phyloP scores from a whole-genome alignment of 1,140 invertebrate species.

The Ditylenchus dipsaci region DNA sequence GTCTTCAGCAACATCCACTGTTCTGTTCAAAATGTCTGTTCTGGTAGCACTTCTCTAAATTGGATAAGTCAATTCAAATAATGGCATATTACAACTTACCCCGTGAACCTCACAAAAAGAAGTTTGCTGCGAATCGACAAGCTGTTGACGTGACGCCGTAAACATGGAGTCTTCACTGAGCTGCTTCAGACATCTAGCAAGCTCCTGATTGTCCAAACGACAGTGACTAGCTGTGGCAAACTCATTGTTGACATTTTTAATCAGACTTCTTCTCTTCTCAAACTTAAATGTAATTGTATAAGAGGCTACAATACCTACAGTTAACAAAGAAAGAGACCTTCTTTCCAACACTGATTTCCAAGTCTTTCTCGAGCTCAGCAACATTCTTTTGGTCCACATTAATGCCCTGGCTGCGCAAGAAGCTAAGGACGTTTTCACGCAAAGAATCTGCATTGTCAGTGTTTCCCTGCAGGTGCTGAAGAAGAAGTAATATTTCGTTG shows the following conservation, averaged over 20 bases:
- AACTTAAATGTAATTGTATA: not conserved
- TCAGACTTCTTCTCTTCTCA: not conserved
- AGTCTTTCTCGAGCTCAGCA: too few relatives aligned
- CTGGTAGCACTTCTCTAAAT: not conserved
- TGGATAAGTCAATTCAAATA: not conserved
- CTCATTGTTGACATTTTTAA: not conserved
- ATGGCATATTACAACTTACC: not conserved
- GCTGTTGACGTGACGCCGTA: not conserved
- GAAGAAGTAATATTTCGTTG: too few relatives aligned
- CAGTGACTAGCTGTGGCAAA: not conserved
- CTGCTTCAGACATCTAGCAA: not conserved
- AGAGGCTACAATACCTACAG: not conserved
- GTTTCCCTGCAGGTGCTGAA: not conserved
- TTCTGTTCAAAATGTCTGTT: constrained; percentile 1
- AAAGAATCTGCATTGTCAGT: not conserved
- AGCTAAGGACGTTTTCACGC: not conserved
- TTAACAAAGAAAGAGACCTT: not conserved
- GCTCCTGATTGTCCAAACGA: not conserved
- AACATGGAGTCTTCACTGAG: constrained; percentile 1
- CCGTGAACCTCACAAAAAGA: not conserved
- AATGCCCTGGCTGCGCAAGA: not conserved
- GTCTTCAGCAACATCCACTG: not conserved
- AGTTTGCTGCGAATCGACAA: not conserved
- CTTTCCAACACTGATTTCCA: not conserved
- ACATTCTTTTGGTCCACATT: too few relatives aligned